Evolutionary conservation across 2,888 invertebrate genomes (phyloP), one percentile per base, ranked within the genome.

Genomic region (Thymelicus acteon): DNA sequence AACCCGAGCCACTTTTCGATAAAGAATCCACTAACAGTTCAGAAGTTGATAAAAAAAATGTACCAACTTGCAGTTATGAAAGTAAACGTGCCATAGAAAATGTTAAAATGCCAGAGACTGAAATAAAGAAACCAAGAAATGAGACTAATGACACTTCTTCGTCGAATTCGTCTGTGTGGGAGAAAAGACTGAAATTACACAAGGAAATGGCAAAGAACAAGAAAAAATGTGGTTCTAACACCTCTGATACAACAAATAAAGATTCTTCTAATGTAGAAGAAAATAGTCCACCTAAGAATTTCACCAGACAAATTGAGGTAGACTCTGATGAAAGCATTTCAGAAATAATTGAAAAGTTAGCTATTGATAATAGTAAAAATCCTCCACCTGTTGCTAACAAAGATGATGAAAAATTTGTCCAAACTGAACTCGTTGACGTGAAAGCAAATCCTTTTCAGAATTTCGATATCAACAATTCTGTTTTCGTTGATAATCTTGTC

Each of bases 401-500:
- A 54, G 48, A 62, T 31, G 65, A 62, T 8, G 60, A 67, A 24
- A 66, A 62, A 67, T 49, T 57, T n/a, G 60, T 69, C 12, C 8
- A 72, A 47, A 66, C 71, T 24, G 49, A 63, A 52, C 54, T 72
- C 0, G 61, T 73, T 39, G 61, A 62, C 3, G 57, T 62, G 8
- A 15, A 89, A 74, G 91, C 87, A 0, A 92, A 93, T 75, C 91
- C 91, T 0, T 92, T 88, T 71, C 88, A 83, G 78, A 91, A 92
- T 72, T 64, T 89, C 13, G 91, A 91, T 44, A 78, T 84, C 0
- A 84, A 78, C 19, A 80, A 87, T 54, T 92, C 92, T 0, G 84
- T 87, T 7, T 93, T 93, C 72, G 89, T 92, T n/a, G 92, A 93
- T 37, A 91, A 91, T 74, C 74, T 93, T 7, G 81, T 91, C 0